Conservation (phyloP, 2,113 vertebrate species). For the Callipepla squamata region DNA sequence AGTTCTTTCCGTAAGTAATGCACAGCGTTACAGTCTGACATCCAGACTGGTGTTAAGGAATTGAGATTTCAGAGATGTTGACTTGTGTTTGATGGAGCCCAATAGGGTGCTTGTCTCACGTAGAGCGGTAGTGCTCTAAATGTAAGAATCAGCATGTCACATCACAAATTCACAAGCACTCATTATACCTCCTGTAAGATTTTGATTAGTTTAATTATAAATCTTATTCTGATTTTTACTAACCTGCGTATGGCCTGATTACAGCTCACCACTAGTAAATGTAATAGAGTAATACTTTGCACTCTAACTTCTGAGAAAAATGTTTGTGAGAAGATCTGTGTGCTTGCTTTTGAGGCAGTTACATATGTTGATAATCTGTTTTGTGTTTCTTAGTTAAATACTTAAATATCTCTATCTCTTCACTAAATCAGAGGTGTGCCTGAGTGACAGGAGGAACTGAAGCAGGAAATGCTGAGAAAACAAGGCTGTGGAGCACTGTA, state of each 20-base stretch:
- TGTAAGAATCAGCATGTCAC: conserved; percentile 44
- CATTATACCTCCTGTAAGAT: conserved; percentile 24
- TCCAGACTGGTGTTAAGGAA: not conserved
- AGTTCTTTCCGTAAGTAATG: conserved; percentile 19
- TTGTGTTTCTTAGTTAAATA: not conserved
- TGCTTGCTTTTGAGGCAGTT: not conserved
- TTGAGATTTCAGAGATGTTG: conserved; percentile 7
- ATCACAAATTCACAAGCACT: conserved; percentile 37
- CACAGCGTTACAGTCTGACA: not conserved
- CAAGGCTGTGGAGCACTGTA: not conserved
- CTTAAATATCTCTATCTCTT: not conserved
- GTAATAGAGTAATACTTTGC: not conserved
- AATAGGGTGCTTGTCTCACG: not conserved
- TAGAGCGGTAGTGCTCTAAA: conserved; percentile 27
- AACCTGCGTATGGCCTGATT: conserved; percentile 1
- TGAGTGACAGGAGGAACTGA: not conserved
- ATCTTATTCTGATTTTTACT: conserved; percentile 46
- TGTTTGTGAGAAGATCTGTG: not conserved
- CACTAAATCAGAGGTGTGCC: not conserved
- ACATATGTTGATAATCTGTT: not conserved
- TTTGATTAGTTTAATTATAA: conserved; percentile 67
- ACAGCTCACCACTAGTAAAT: not conserved
- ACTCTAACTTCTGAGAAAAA: not conserved
- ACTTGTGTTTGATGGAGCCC: conserved; percentile 38
- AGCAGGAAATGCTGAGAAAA: not conserved